These are phyloP conservation scores for Borostomias antarcticus DNA, from an alignment of 2,797 vertebrate genomes.

Conservation along the genomic window DNA sequence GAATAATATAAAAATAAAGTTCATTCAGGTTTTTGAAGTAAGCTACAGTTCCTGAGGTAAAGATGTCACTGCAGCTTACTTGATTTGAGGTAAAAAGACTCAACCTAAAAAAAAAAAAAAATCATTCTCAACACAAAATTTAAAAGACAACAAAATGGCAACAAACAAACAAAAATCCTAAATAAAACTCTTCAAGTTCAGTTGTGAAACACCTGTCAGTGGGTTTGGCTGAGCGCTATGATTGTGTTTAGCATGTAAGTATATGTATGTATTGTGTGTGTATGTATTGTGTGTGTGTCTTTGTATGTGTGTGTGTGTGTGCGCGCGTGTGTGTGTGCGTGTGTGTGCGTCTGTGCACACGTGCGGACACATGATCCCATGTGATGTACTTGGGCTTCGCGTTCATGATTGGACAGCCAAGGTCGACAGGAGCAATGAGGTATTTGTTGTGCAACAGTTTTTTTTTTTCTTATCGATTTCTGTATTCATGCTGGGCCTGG, in stretches of 20 bases:
- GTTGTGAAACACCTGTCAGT: constrained; percentile 75
- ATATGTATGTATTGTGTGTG: constrained; percentile 37
- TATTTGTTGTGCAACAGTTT: constrained; percentile 82
- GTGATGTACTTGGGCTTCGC: constrained; percentile 61
- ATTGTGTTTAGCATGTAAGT: constrained; percentile 81
- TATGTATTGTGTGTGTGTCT: constrained; percentile 1
- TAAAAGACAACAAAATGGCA: constrained; percentile 72
- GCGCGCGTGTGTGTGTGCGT: constrained; percentile 32
- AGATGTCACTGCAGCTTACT: constrained; percentile 74
- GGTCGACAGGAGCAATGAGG: constrained; percentile 75
- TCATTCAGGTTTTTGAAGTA: constrained; percentile 73
- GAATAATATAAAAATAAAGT: constrained; percentile 76
- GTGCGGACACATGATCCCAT: constrained; percentile 36
- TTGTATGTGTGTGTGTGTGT: constrained; percentile 2
- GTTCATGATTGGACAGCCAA: constrained; percentile 69
- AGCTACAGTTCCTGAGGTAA: constrained; percentile 79
- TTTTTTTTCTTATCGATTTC: constrained; percentile 61
- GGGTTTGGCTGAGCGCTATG: constrained; percentile 75
- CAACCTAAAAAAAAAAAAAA: constrained; percentile 52
- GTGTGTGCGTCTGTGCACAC: constrained; percentile 33
- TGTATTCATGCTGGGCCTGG: constrained; percentile 63
- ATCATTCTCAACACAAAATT: constrained; percentile 69
- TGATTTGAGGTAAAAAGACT: constrained; percentile 78
- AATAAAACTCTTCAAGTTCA: constrained; percentile 82
- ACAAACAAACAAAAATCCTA: constrained; percentile 72